Percentiles rank a stretch among this genome's conserved stretches.
Evolutionary conservation across 1,140 invertebrate species (phyloP).

Genomic region (Laodelphax striatellus): DNA sequence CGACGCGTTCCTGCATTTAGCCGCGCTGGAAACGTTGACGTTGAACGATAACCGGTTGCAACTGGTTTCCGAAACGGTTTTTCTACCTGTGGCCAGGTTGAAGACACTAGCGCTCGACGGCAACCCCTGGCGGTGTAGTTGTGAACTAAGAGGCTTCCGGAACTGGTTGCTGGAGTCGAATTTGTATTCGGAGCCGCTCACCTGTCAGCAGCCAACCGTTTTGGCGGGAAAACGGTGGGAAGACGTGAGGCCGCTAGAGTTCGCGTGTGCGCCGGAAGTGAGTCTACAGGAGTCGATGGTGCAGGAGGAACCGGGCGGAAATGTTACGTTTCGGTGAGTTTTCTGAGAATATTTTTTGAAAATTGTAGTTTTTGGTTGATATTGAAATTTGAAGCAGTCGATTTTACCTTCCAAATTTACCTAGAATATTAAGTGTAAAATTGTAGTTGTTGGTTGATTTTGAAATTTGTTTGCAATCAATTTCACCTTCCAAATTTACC

Average conservation of each 20-base stretch:
- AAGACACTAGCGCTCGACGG: constrained; percentile 68
- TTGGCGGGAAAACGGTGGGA: constrained; percentile 51
- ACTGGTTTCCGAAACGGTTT: constrained; percentile 48
- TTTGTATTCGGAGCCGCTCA: constrained; percentile 50
- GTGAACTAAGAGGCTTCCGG: constrained; percentile 65
- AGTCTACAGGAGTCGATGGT: constrained; percentile 44
- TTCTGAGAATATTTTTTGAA: too few relatives aligned
- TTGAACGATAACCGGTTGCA: constrained; percentile 55
- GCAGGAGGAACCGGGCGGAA: constrained; percentile 57
- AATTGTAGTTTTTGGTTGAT: too few relatives aligned
- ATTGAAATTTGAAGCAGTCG: too few relatives aligned
- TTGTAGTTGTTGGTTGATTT: too few relatives aligned
- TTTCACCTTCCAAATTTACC: too few relatives aligned
- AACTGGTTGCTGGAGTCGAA: constrained; percentile 63
- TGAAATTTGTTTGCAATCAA: too few relatives aligned
- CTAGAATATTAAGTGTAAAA: too few relatives aligned
- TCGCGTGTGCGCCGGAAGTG: constrained; percentile 61
- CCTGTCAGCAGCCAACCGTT: constrained; percentile 45
- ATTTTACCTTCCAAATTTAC: too few relatives aligned
- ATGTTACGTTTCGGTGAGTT: constrained; percentile 47
- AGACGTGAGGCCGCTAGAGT: constrained; percentile 48
- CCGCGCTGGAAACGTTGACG: constrained; percentile 54
- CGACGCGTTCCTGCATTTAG: constrained; percentile 54
- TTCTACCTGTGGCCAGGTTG: constrained; percentile 50
- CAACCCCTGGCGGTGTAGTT: constrained; percentile 86